A percentile compares a stretch with the other conserved stretches of the same genome.
phyloP scores from a whole-genome alignment of 2,888 invertebrate species.

The Chalcis sispes region DNA sequence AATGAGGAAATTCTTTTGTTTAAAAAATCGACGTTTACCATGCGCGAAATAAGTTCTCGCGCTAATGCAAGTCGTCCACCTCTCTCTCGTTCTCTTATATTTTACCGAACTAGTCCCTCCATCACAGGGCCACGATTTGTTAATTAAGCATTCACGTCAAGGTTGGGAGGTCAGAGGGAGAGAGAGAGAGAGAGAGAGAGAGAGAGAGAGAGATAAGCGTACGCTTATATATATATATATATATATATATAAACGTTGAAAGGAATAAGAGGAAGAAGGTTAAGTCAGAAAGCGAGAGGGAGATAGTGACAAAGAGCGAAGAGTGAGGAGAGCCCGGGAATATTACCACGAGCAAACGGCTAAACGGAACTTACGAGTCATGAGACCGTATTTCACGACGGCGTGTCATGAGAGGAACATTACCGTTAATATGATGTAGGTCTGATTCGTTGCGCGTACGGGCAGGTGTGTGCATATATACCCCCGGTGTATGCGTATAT shows the following conservation, averaged over 20 bases:
- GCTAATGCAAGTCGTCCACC: too few relatives aligned
- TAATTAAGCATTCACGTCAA: constrained; percentile 53
- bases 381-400: constrained; percentile 37
- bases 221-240: neutral
- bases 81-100: too few relatives aligned
- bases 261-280: neutral
- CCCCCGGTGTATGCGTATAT: neutral
- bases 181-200: neutral
- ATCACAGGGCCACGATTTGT: constrained; percentile 38
- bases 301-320: constrained; percentile 1
- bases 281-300: neutral
- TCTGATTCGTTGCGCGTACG: constrained; percentile 17
- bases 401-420: constrained; percentile 18
- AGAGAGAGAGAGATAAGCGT: neutral
- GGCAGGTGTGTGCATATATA: neutral
- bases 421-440: constrained; percentile 44
- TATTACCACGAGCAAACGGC: constrained; percentile 26
- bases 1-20: too few relatives aligned
- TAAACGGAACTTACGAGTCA: constrained; percentile 50
- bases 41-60: too few relatives aligned
- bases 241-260: neutral
- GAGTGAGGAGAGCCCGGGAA: neutral
- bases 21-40: too few relatives aligned
- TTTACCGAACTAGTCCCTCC: too few relatives aligned
- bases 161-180: neutral